Evolutionary conservation across 92 coral and sea anemone genomes (phyloP).

Genomic region (Bergia puertoricense): DNA sequence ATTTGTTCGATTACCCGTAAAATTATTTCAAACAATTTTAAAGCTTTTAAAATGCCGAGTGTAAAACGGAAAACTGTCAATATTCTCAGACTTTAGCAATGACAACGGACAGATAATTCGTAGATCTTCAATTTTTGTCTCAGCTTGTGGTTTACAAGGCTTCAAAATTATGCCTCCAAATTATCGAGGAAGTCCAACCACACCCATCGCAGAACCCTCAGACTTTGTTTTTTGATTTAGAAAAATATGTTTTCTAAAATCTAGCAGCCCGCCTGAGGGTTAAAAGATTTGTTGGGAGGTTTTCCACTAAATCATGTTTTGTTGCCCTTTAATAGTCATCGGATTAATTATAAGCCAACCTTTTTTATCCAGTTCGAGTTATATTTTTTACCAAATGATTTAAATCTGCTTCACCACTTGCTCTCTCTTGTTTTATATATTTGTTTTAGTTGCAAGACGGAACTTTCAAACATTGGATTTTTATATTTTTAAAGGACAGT

Average conservation of each 20-base stretch:
- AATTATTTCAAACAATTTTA: not conserved
- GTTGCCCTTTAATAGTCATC: not conserved
- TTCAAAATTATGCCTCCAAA: not conserved
- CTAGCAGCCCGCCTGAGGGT: not conserved
- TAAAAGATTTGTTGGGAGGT: not conserved
- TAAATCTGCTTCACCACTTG: no score
- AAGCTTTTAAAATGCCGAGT: not conserved
- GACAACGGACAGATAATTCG: not conserved
- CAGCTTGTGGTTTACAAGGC: not conserved
- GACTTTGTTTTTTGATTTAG: not conserved
- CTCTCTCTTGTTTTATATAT: no score
- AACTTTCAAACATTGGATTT: not conserved
- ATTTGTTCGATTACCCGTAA: not conserved
- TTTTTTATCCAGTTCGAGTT: not conserved
- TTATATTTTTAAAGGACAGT: no score
- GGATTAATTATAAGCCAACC: no score
- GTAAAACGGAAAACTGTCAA: not conserved
- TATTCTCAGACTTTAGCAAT: not conserved
- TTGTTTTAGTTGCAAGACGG: not conserved
- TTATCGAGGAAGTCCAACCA: not conserved
- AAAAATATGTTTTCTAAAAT: not conserved
- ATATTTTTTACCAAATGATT: not conserved
- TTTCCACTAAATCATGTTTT: not conserved
- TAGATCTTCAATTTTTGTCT: not conserved
- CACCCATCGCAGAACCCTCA: not conserved